These are phyloP conservation scores for Chironex yamaguchii DNA, from an alignment of 30 jellyfish, hydroid and myxozoan genomes.

Conservation along the genomic window DNA sequence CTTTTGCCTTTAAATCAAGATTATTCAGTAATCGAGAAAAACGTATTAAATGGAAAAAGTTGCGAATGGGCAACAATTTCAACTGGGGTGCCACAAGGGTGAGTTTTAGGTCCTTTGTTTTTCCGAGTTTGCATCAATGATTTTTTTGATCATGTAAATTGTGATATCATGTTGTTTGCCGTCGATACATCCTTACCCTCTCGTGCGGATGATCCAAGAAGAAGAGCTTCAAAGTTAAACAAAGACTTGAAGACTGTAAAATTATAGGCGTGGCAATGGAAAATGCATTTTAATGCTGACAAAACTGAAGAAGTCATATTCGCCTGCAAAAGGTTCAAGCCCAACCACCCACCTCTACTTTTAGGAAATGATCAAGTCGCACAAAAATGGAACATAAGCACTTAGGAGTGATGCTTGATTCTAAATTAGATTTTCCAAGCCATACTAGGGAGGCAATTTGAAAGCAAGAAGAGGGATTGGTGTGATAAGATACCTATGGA, in stretches of 20 bases:
- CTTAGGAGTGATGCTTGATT: slow-evolving; percentile 36
- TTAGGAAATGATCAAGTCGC: slow-evolving; percentile 12
- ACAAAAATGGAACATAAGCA: slow-evolving; percentile 36
- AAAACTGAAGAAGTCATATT: slow-evolving; percentile 27
- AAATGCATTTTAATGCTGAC: slow-evolving; percentile 31
- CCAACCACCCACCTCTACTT: slow-evolving; percentile 14
- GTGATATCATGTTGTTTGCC: slow-evolving; percentile 33
- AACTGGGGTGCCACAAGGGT: slow-evolving; percentile 24
- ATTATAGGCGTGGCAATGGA: slow-evolving; percentile 66
- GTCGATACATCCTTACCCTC: no score
- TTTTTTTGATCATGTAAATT: slow-evolving; percentile 10
- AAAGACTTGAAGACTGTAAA: slow-evolving; percentile 32
- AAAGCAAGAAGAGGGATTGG: slow-evolving; percentile 38
- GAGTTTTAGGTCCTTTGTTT: not conserved
- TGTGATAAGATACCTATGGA: slow-evolving; percentile 10
- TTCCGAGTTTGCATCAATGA: not conserved
- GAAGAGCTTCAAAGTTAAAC: not conserved
- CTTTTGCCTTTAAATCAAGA: no score
- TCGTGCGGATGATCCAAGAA: no score
- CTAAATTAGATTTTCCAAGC: slow-evolving; percentile 20
- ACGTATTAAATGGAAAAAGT: slow-evolving; percentile 5
- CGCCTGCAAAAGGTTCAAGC: not conserved
- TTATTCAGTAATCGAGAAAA: no score
- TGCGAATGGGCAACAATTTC: not conserved
- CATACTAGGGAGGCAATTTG: slow-evolving; percentile 48